These are phyloP conservation scores for Drosophila sordidula DNA, from an alignment of 2,888 invertebrate species.

Conservation along the genomic window DNA sequence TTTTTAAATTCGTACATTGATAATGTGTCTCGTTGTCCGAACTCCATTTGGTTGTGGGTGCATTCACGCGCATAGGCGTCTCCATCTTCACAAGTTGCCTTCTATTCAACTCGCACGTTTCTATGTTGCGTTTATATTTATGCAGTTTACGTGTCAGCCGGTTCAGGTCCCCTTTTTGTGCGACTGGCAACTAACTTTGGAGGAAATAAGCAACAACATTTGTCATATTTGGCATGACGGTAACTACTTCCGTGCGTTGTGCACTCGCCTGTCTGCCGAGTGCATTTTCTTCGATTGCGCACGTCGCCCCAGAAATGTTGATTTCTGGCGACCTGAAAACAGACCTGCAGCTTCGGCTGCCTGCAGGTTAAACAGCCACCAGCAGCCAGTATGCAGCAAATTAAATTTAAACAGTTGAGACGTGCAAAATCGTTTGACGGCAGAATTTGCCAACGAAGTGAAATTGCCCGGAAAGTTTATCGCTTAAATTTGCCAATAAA, in stretches of 20 bases:
- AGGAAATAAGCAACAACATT: conserved; percentile 54
- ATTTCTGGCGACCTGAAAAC: conserved; percentile 75
- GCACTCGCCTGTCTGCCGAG: conserved; percentile 33
- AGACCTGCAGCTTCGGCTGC: conserved; percentile 21
- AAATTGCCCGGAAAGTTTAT: conserved; percentile 52
- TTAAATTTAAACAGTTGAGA: conserved; percentile 76
- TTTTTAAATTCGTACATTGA: neutral
- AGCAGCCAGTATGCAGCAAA: conserved; percentile 52
- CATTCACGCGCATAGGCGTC: conserved; percentile 18
- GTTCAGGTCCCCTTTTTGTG: conserved; percentile 35
- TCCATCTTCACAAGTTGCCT: conserved; percentile 39
- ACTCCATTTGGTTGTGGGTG: conserved; percentile 29
- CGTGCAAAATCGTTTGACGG: conserved; percentile 62
- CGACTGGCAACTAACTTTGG: conserved; percentile 26
- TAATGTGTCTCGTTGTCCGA: neutral
- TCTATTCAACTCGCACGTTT: conserved; percentile 60
- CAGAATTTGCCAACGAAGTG: conserved; percentile 37
- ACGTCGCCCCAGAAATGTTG: conserved; percentile 70
- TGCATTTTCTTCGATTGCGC: conserved; percentile 74
- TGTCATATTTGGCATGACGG: conserved; percentile 78
- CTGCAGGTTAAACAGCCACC: neutral
- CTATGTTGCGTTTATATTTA: conserved; percentile 75
- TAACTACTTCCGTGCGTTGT: conserved; percentile 77
- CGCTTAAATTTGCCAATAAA: conserved; percentile 53
- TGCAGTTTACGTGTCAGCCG: conserved; percentile 75